phyloP scores from a whole-genome alignment of 2,113 vertebrate species.

The Bothrops jararaca region DNA sequence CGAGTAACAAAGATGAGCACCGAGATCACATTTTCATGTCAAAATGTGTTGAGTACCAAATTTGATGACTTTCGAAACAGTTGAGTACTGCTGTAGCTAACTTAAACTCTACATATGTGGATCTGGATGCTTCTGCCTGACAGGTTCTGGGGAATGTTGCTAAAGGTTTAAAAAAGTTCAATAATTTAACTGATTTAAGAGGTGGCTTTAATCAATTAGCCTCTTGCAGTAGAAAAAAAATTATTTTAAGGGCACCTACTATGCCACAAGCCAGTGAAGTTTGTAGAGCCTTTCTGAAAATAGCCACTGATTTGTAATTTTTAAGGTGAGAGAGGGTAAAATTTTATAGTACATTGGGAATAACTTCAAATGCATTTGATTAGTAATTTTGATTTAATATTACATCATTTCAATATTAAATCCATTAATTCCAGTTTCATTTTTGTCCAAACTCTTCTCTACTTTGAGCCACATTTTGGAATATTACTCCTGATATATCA shows the following conservation, averaged over 20 bases:
- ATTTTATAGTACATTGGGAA: neutral
- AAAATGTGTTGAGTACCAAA: neutral
- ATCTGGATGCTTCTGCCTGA: neutral
- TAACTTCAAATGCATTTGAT: neutral
- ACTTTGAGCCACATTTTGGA: neutral
- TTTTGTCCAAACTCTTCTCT: neutral
- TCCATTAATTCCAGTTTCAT: neutral
- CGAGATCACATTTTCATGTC: neutral
- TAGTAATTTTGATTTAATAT: neutral
- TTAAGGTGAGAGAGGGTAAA: neutral
- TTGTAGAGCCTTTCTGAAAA: neutral
- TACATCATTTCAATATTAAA: neutral
- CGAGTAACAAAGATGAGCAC: neutral
- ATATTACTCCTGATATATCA: neutral
- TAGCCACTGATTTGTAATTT: neutral
- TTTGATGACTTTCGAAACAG: neutral
- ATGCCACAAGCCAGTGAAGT: neutral
- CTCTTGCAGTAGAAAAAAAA: neutral
- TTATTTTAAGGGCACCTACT: neutral
- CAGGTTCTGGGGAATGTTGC: neutral
- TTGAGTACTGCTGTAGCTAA: neutral
- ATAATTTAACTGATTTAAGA: neutral
- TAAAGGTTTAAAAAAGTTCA: neutral
- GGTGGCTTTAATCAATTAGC: neutral
- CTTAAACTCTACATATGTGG: neutral